Evolutionary conservation across 2,113 vertebrate species (phyloP).

Genomic region (Desmodus rotundus): DNA sequence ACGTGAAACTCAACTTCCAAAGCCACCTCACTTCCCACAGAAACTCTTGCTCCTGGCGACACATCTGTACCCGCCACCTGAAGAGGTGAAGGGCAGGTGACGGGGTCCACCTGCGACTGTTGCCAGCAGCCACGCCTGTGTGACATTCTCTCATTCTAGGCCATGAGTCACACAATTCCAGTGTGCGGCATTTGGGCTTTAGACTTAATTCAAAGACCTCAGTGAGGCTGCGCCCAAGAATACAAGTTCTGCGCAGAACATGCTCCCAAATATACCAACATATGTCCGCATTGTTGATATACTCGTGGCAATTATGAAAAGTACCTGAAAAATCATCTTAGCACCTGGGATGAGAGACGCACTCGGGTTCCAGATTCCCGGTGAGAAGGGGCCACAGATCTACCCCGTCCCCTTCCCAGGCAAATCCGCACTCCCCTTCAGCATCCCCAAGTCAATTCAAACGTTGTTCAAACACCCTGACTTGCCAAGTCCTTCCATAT

Average conservation of each 20-base stretch:
- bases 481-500: neutral
- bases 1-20: constrained; percentile 35
- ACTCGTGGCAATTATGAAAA: neutral
- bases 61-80: neutral
- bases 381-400: neutral
- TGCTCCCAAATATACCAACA: neutral
- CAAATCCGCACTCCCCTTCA: neutral
- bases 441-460: neutral
- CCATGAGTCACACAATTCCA: neutral
- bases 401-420: neutral
- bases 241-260: neutral
- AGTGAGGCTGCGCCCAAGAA: neutral
- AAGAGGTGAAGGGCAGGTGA: neutral
- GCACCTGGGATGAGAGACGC: neutral
- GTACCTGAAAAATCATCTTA: neutral
- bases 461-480: neutral
- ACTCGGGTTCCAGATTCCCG: neutral
- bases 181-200: neutral
- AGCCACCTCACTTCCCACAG: neutral
- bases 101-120: neutral
- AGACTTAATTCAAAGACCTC: neutral
- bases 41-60: neutral
- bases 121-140: neutral
- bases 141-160: neutral
- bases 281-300: neutral